Base-by-base conservation (phyloP, 2,888 invertebrate genomes). In the Subacronicta megacephala region DNA sequence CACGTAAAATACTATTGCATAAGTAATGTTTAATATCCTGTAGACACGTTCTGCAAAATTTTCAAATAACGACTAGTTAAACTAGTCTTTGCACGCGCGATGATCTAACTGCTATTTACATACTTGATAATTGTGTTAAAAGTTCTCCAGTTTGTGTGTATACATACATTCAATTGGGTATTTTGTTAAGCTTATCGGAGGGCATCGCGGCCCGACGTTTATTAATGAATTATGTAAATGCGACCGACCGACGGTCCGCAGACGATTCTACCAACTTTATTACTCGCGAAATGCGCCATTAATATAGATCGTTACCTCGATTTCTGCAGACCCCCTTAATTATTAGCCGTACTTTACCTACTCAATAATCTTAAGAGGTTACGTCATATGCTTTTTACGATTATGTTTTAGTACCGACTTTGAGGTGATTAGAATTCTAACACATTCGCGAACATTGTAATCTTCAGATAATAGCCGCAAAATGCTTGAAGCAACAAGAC, bases 151-250 rank as follows among this genome's bases (percentile, higher is more conserved):
- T 76, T 77, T 77, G 75, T 77, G 76, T 77, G 77, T 80, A 78
- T 38, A 78, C 78, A 78, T 78, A 79, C 77, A 78, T 83, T 79
- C 62, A 69, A 81, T 81, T 84, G 81, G 82, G 83, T 89, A 87
- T 89, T 75, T 89, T 90, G 87, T 89, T 87, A 81, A 80, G 82
- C 85, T 89, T 90, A 91, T 90, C 90, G 78, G 89, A 84, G 83
- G 85, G 83, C 88, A 91, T 90, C 90, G 85, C 82, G 65, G 73
- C 77, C 71, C 79, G 91, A 90, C 90, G 82, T 87, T 83, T 91
- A 91, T 89, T 89, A 90, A 92, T 91, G 90, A 89, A 90, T 89
- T 91, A 91, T 92, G 90, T 85, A 89, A 91, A 92, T 92, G 79
- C 65, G 78, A 45, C 72, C 76, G 82, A 77, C 77, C 85, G 82